Conservation (phyloP, 1,140 invertebrate genomes). For the Colletes latitarsis region DNA sequence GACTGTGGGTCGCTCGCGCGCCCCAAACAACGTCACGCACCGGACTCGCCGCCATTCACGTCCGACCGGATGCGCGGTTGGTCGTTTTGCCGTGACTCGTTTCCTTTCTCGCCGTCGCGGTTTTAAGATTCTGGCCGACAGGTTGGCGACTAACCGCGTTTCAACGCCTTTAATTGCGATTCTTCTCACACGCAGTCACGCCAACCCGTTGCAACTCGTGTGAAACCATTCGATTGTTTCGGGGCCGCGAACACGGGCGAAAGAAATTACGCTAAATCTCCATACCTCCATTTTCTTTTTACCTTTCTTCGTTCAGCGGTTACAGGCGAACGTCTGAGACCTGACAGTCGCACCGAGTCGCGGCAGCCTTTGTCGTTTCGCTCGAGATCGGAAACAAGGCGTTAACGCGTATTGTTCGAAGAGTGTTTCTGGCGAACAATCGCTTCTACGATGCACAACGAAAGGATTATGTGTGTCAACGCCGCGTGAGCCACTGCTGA, state of each 20-base stretch:
- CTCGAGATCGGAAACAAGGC: background rate
- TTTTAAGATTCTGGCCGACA: slow-evolving; percentile 17
- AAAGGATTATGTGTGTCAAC: no score
- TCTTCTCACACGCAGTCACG: slow-evolving; percentile 44
- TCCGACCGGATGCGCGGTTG: slow-evolving; percentile 24
- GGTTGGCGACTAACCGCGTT: slow-evolving; percentile 10
- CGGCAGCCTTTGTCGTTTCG: background rate
- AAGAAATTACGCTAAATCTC: background rate
- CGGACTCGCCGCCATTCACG: slow-evolving; percentile 1
- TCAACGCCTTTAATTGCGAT: slow-evolving; percentile 49
- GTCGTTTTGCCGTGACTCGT: slow-evolving; percentile 24
- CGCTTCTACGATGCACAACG: no score
- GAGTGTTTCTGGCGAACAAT: no score
- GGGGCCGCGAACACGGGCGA: background rate
- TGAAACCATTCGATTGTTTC: slow-evolving; percentile 30
- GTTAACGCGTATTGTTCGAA: background rate
- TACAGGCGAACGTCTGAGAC: background rate
- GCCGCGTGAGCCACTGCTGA: no score
- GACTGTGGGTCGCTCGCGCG: background rate
- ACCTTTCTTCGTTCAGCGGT: background rate
- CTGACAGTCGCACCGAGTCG: background rate
- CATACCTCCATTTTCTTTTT: background rate
- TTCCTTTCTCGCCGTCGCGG: slow-evolving; percentile 38
- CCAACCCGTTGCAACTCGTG: background rate
- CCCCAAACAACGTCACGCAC: background rate